Evolutionary conservation across 2,888 invertebrate genomes (phyloP).

Genomic region (Craniophora ligustri): DNA sequence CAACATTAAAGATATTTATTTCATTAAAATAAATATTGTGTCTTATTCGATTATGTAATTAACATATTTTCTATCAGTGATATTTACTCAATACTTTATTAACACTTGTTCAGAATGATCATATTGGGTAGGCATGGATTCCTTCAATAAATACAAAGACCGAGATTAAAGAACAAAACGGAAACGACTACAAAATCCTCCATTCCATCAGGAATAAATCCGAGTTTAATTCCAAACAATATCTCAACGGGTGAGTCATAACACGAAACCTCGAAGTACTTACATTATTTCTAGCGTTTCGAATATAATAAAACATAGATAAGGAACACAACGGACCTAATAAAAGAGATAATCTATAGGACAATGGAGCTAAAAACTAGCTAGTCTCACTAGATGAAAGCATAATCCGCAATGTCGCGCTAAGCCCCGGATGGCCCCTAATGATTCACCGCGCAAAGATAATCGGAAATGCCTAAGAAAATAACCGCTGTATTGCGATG

Average conservation of each 20-base stretch:
- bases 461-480: constrained; percentile 66
- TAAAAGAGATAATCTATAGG: constrained; percentile 42
- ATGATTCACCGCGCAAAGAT: constrained; percentile 69
- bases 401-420: constrained; percentile 60
- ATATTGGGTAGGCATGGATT: constrained; percentile 2
- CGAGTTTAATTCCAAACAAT: constrained; percentile 48
- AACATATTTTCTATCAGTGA: too few species aligned
- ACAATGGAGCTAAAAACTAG: constrained; percentile 46
- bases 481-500: constrained; percentile 58
- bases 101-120: too few species aligned
- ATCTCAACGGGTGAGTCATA: constrained; percentile 34
- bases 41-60: too few species aligned
- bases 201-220: constrained; percentile 46
- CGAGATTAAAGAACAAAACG: constrained; percentile 29
- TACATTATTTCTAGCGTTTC: constrained; percentile 30
- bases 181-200: constrained; percentile 35
- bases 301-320: constrained; percentile 36
- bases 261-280: constrained; percentile 21
- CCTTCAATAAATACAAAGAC: constrained; percentile 20
- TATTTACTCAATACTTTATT: too few species aligned
- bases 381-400: constrained; percentile 57
- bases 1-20: too few species aligned
- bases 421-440: constrained; percentile 64
- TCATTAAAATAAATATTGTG: too few species aligned
- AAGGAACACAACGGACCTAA: constrained; percentile 28